Base-by-base conservation (phyloP, 2,797 vertebrate genomes). In the Siniperca undulata region DNA sequence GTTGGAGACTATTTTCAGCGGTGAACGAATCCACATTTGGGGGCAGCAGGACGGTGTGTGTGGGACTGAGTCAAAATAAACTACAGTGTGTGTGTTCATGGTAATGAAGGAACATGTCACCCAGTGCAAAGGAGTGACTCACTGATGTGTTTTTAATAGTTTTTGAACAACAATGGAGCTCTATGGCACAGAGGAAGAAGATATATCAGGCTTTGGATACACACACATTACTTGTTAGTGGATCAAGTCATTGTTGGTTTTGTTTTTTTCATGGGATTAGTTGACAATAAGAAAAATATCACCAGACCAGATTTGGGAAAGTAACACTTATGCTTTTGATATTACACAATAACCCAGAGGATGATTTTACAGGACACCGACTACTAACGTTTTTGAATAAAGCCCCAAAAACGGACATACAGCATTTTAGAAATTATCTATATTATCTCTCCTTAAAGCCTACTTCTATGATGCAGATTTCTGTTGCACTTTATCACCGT, bases 361-460 rank as follows among this genome's bases (percentile, higher is more conserved):
- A 88, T 67, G 71, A 68, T 78, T 73, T 84, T 46, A 88, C 89
- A 84, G 80, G 77, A 91, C 85, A 87, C 53, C 0, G 36, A 88
- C 80, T 20, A 86, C 50, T 30, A 44, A 66, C 36, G 5, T 67
- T 80, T 88, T 69, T 58, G 13, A 79, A 74, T 70, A 7, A 81
- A 73, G 59, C 62, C 84, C 79, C 59, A 20, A 75, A 66, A 84
- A 83, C 0, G 13, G 40, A 84, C 77, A 77, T 5, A 77, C 61
- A 81, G 65, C 44, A 7, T 62, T 73, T 60, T 30, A 46, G 67
- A 88, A 87, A 74, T 24, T 0, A 75, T 55, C 78, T 81, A 58
- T 36, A 77, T 40, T 85, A 30, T 30, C 38, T 78, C 68, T 83
- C 62, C 58, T 72, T 74, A 60, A 84, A 84, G 59, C 60, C 82